Conservation (phyloP, 2,888 invertebrate species). For the Orthonevra nobilis region DNA sequence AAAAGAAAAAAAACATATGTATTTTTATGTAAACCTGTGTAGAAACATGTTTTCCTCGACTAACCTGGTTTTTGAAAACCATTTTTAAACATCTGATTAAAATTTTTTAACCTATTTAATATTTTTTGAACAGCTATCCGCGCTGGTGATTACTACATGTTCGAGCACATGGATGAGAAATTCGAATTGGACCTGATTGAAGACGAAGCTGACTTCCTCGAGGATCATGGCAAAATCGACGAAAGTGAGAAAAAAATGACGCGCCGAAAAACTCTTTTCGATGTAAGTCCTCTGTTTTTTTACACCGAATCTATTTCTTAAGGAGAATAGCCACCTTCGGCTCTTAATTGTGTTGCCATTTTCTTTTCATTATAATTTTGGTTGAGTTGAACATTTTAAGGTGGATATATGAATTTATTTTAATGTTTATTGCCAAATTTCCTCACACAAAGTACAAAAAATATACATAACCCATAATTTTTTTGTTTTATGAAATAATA, state of each 20-base stretch:
- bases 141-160: slow-evolving; percentile 99
- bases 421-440: too few species aligned
- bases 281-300: slow-evolving; percentile 76
- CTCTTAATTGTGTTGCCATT: slow-evolving; percentile 13
- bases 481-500: too few species aligned
- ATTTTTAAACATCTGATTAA: too few species aligned
- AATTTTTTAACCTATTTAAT: not conserved
- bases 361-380: slow-evolving; percentile 14
- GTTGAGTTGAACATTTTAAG: slow-evolving; percentile 20
- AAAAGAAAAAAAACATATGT: slow-evolving; percentile 5
- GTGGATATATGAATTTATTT: too few species aligned
- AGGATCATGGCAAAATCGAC: slow-evolving; percentile 76
- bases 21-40: slow-evolving; percentile 18
- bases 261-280: slow-evolving; percentile 77
- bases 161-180: slow-evolving; percentile 94
- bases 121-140: slow-evolving; percentile 88
- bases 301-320: not conserved
- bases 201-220: slow-evolving; percentile 82
- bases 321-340: too few species aligned
- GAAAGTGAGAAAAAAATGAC: slow-evolving; percentile 79
- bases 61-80: not conserved
- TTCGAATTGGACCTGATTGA: slow-evolving; percentile 85
- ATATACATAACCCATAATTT: too few species aligned
- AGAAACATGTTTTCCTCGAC: slow-evolving; percentile 33
- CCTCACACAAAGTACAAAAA: too few species aligned